These are phyloP conservation scores for Prunella fulvescens DNA, from an alignment of 2,113 vertebrate species.

Conservation along the genomic window DNA sequence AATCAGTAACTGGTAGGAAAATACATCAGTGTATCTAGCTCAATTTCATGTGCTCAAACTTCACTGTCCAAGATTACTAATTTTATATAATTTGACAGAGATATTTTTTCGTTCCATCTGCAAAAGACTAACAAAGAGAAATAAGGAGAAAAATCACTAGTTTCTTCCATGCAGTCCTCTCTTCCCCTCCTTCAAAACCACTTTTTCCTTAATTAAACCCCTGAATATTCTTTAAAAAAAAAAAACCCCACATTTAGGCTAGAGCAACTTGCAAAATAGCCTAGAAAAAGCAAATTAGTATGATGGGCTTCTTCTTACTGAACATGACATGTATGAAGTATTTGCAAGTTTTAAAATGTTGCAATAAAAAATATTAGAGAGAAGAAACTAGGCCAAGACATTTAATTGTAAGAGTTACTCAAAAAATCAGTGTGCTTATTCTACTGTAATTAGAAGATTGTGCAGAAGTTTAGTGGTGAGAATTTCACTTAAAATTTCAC, in stretches of 20 bases:
- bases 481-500: not conserved
- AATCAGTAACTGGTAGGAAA: not conserved
- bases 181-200: not conserved
- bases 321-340: not conserved
- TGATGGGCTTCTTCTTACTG: not conserved
- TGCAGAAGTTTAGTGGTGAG: not conserved
- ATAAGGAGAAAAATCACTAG: not conserved
- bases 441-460: not conserved
- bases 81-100: not conserved
- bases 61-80: not conserved
- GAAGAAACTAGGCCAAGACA: not conserved
- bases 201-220: not conserved
- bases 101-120: not conserved
- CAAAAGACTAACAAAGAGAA: not conserved
- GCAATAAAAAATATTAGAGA: not conserved
- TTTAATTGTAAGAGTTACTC: not conserved
- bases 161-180: not conserved
- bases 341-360: not conserved
- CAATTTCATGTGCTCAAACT: not conserved
- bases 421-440: not conserved
- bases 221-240: not conserved
- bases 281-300: not conserved
- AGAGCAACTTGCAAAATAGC: not conserved
- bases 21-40: not conserved
- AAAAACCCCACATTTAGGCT: not conserved